Evolutionary conservation across 2,888 invertebrate species (phyloP).

Genomic region (Odontocerum albicorne): DNA sequence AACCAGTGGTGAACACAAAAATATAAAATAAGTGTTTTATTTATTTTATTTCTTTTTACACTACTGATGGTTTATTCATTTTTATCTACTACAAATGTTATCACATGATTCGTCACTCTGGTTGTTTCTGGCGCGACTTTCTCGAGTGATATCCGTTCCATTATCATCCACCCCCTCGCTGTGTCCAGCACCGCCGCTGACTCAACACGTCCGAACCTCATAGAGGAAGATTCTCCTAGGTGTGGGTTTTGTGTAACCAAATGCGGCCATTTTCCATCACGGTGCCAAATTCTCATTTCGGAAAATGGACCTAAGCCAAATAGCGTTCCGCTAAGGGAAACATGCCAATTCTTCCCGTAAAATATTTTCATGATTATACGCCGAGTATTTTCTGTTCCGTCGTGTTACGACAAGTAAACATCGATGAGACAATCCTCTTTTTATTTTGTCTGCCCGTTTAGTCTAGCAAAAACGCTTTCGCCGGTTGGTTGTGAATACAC

Average conservation of each 20-base stretch:
- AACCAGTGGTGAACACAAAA: too few species aligned
- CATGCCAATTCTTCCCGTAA: conserved; percentile 12
- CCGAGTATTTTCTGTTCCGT: background rate
- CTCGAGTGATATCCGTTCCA: too few species aligned
- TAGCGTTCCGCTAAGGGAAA: background rate
- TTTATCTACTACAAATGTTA: too few species aligned
- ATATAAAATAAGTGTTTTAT: too few species aligned
- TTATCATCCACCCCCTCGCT: too few species aligned
- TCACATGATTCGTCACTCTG: too few species aligned
- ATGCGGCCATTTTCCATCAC: background rate
- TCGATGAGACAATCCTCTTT: background rate
- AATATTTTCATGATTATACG: conserved; percentile 8
- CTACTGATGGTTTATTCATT: too few species aligned
- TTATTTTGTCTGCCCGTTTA: background rate
- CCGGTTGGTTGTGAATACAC: too few species aligned
- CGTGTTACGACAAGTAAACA: background rate
- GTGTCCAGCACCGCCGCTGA: too few species aligned
- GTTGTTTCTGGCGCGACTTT: too few species aligned
- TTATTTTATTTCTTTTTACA: too few species aligned
- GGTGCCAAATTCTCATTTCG: conserved; percentile 12
- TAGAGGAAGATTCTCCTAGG: conserved; percentile 12
- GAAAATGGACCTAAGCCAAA: conserved; percentile 16
- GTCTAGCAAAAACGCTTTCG: too few species aligned
- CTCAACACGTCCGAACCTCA: background rate
- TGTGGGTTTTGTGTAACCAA: background rate